These are phyloP conservation scores for Sminthopsis crassicaudata DNA, from an alignment of 2,113 vertebrate genomes.

Conservation along the genomic window DNA sequence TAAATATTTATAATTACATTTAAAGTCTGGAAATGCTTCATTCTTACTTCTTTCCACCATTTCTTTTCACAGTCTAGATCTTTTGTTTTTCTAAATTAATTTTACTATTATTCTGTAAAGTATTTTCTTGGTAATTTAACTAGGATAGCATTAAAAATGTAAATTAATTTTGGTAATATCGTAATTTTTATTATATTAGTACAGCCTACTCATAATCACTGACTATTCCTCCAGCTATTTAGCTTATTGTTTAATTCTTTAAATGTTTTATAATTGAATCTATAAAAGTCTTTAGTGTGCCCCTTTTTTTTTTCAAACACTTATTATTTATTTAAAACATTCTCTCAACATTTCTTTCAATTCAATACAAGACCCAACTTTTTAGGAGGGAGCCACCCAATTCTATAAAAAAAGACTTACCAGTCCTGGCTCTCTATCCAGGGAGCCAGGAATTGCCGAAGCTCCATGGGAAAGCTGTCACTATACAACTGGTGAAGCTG, in stretches of 20 bases:
- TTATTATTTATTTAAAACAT: not conserved
- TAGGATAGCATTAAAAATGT: not conserved
- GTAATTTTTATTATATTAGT: not conserved
- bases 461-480: conserved; percentile 99
- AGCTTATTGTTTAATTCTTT: not conserved
- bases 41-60: not conserved
- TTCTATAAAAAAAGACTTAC: conserved; percentile 81
- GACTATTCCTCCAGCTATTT: not conserved
- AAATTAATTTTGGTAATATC: not conserved
- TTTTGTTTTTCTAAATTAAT: not conserved
- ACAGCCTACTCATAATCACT: not conserved
- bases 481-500: conserved; percentile 99
- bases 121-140: not conserved
- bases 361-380: conserved; percentile 8
- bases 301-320: not conserved
- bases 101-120: not conserved
- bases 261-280: not conserved
- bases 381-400: not conserved
- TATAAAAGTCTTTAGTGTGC: not conserved
- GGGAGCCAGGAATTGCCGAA: conserved; percentile 96
- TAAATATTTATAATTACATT: too few relatives aligned
- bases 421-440: conserved; percentile 99
- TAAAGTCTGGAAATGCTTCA: not conserved
- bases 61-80: not conserved
- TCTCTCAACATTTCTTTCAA: not conserved